A percentile compares a stretch with the other conserved stretches of the same genome.
These are phyloP conservation scores for Nudaria mundana DNA, from an alignment of 2,888 invertebrate genomes.

Conservation along the genomic window DNA sequence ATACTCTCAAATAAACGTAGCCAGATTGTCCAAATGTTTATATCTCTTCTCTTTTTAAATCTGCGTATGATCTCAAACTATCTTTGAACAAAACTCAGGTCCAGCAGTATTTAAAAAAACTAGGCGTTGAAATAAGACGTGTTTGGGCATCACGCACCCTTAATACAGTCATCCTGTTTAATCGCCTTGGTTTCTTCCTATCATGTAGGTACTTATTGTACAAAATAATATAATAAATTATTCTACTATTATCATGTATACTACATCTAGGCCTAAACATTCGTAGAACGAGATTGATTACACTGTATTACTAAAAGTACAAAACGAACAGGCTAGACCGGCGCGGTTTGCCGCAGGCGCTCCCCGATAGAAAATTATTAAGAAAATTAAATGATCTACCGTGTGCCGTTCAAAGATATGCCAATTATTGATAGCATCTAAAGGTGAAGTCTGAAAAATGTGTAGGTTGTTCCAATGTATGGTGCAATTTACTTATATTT, in stretches of 20 bases:
- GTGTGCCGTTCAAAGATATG: constrained; percentile 71
- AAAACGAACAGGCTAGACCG: constrained; percentile 59
- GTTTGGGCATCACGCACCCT: too few species aligned
- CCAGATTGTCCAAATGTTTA: too few species aligned
- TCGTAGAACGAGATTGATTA: constrained; percentile 70
- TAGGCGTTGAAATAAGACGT: too few species aligned
- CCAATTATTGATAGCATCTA: constrained; percentile 78
- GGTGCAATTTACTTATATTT: constrained; percentile 54
- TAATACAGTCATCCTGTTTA: too few species aligned
- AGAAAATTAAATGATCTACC: constrained; percentile 80
- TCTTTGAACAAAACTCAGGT: too few species aligned
- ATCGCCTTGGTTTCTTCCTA: too few species aligned
- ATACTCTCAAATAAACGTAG: too few species aligned
- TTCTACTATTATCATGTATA: constrained; percentile 28
- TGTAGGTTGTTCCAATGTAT: constrained; percentile 59
- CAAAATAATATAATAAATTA: constrained; percentile 16
- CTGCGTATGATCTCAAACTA: too few species aligned
- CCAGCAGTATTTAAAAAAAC: too few species aligned
- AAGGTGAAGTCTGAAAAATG: constrained; percentile 62
- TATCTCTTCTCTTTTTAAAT: too few species aligned
- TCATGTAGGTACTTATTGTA: too few species aligned
- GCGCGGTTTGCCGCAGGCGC: constrained; percentile 55
- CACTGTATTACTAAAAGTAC: constrained; percentile 65
- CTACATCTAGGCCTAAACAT: constrained; percentile 48
- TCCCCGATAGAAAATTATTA: constrained; percentile 78